These are phyloP conservation scores for Chelonia mydas DNA, from an alignment of 2,797 vertebrate species.

Conservation along the genomic window DNA sequence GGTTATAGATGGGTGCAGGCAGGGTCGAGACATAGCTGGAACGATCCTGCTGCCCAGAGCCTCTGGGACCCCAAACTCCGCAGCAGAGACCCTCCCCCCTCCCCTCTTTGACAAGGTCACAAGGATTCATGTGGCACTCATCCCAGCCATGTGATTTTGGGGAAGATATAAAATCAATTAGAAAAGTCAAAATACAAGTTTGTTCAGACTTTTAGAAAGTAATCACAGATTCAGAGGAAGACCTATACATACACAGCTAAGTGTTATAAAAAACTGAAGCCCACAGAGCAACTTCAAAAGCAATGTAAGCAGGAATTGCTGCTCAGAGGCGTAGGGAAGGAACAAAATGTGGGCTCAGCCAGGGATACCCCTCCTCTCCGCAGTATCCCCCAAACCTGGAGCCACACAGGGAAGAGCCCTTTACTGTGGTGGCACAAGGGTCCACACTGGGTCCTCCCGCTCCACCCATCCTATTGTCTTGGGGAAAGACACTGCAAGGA, in stretches of 20 bases:
- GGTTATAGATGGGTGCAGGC: neutral
- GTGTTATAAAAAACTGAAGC: neutral
- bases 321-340: neutral
- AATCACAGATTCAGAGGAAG: neutral
- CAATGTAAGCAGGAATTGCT: neutral
- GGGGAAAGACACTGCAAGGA: neutral
- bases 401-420: no score
- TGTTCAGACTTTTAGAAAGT: neutral
- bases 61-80: neutral
- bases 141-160: neutral
- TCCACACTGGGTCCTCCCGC: neutral
- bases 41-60: neutral
- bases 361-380: neutral
- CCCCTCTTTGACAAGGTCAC: neutral
- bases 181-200: neutral
- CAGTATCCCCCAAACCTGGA: neutral
- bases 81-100: neutral
- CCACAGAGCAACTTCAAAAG: neutral
- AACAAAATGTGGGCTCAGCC: neutral
- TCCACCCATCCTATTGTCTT: neutral
- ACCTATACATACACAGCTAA: neutral
- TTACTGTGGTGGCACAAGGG: neutral
- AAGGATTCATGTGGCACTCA: neutral
- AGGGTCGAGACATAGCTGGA: neutral
- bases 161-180: neutral